A percentile compares a stretch with the other conserved stretches of the same genome.
Evolutionary conservation across 1,140 invertebrate species (phyloP).

Genomic region (Drosophila kanapiae): DNA sequence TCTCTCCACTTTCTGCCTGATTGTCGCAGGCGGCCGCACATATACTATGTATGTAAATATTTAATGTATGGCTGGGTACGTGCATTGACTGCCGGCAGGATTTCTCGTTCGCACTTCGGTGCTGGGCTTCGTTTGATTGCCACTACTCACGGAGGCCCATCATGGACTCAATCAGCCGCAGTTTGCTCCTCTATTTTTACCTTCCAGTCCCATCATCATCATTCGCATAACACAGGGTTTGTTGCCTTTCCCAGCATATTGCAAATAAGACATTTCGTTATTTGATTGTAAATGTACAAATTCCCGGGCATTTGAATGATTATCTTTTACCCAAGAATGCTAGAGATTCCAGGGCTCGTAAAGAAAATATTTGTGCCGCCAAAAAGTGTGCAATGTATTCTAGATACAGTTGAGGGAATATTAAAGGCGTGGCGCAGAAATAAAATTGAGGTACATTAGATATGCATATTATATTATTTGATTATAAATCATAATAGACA

Average conservation of each 20-base stretch:
- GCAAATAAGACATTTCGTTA: constrained; percentile 23
- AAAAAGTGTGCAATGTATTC: not conserved
- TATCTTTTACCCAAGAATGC: not conserved
- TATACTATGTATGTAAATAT: constrained; percentile 51
- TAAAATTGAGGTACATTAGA: no score
- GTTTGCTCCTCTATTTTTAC: constrained; percentile 6
- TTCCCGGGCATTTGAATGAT: constrained; percentile 9
- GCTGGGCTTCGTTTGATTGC: constrained; percentile 73
- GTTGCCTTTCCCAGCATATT: constrained; percentile 25
- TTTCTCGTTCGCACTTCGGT: constrained; percentile 61
- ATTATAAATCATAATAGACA: no score
- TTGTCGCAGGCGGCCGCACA: constrained; percentile 21
- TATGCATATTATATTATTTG: no score
- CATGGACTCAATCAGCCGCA: constrained; percentile 39
- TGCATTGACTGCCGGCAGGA: constrained; percentile 44
- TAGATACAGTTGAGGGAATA: not conserved
- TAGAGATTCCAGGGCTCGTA: not conserved
- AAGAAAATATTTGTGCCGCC: not conserved
- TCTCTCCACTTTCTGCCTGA: constrained; percentile 37
- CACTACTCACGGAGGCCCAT: constrained; percentile 62
- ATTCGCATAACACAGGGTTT: constrained; percentile 1
- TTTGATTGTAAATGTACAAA: constrained; percentile 27
- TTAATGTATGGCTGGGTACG: constrained; percentile 57
- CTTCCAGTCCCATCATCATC: constrained; percentile 10
- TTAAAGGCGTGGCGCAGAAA: not conserved